A percentile compares a stretch with the other conserved stretches of the same genome.
phyloP scores from a whole-genome alignment of 2,797 vertebrate species.

The Sciaenops ocellatus region DNA sequence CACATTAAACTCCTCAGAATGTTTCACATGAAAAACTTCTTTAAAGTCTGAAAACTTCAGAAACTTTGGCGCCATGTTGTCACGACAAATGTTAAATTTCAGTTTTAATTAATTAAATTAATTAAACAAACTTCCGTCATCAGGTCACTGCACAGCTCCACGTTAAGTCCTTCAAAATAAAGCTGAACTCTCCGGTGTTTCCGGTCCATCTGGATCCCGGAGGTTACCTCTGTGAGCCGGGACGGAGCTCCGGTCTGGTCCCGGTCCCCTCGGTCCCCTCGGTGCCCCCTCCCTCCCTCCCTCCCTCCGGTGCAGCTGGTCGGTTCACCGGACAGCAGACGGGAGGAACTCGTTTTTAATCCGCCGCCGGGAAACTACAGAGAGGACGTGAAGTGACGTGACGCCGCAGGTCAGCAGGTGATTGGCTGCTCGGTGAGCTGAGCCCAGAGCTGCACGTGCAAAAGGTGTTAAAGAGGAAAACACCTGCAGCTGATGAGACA shows the following conservation, averaged over 20 bases:
- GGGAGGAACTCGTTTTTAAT: background rate
- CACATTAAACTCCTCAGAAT: no score
- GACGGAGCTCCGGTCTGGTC: background rate
- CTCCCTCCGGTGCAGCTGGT: background rate
- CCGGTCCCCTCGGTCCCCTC: background rate
- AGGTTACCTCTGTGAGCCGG: background rate
- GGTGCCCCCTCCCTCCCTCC: background rate
- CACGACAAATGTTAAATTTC: no score
- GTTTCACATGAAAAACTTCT: no score
- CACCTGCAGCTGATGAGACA: background rate
- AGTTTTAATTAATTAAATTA: background rate
- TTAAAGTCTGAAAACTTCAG: no score
- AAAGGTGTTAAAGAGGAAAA: background rate
- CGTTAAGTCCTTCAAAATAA: background rate
- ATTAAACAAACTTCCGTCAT: background rate
- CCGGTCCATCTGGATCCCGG: background rate
- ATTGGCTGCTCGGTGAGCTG: slow-evolving; percentile 54
- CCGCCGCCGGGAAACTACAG: background rate
- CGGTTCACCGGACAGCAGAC: slow-evolving; percentile 24
- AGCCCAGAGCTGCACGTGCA: background rate
- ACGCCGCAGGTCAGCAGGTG: slow-evolving; percentile 60
- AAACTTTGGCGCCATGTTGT: no score
- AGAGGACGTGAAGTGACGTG: slow-evolving; percentile 43
- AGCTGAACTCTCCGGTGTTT: background rate
- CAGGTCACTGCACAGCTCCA: no score